A percentile compares a stretch with the other conserved stretches of the same genome.
Evolutionary conservation across 2,113 vertebrate genomes (phyloP).

Genomic region (Isichthys henryi): DNA sequence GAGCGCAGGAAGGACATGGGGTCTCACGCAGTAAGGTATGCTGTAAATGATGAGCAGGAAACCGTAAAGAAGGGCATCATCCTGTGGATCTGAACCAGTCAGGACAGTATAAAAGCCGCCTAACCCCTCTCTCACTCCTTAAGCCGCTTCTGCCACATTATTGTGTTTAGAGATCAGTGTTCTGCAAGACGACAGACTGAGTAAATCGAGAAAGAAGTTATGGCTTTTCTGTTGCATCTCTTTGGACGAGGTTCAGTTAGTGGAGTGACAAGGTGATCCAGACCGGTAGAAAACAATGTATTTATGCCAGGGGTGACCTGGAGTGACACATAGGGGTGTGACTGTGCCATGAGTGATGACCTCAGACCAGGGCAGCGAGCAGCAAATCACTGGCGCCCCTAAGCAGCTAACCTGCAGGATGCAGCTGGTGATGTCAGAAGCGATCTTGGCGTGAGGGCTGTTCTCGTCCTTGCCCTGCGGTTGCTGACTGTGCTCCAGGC

Average conservation of each 20-base stretch:
- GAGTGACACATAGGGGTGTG: background rate
- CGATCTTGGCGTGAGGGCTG: constrained; percentile 87
- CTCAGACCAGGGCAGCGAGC: background rate
- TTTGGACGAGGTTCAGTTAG: background rate
- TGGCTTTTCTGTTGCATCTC: background rate
- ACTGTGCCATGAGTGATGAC: background rate
- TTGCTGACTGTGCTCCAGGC: constrained; percentile 80
- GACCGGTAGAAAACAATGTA: background rate
- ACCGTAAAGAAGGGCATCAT: background rate
- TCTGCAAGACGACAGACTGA: background rate
- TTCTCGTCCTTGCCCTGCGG: constrained; percentile 77
- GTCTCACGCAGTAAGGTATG: background rate
- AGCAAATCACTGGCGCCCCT: background rate
- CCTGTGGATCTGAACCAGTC: background rate
- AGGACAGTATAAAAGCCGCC: background rate
- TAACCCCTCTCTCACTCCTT: background rate
- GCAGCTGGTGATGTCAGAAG: constrained; percentile 93
- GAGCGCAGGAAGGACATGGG: background rate
- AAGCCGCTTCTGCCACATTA: too few relatives aligned
- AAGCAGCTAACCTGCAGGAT: constrained; percentile 80
- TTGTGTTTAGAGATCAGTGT: background rate
- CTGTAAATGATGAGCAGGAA: background rate
- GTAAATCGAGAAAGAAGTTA: background rate
- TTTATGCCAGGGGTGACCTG: background rate
- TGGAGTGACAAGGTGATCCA: background rate